Evolutionary conservation across 2,888 invertebrate genomes (phyloP), one percentile per base, ranked within the genome.

Genomic region (Lasioglossum lativentre): DNA sequence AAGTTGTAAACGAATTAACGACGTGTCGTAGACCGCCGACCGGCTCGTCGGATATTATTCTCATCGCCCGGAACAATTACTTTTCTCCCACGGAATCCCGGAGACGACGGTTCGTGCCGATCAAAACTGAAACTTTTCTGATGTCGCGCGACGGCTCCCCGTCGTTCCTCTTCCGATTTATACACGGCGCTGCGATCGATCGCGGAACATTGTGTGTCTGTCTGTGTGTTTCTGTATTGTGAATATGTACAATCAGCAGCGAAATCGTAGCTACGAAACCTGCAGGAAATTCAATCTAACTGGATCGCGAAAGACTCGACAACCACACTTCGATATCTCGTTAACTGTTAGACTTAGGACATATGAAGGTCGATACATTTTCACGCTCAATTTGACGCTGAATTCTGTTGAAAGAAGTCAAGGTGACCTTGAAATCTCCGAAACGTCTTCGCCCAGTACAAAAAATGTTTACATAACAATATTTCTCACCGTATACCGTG

Each of bases 1-100:
- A 90, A 90, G 77, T 89, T 88, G 83, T 90, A 88, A 88, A 90
- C 89, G 90, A 90, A 89, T 89, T 88, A 89, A 89, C 88, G 90
- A 86, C 80, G 88, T 82, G 90, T 90, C 90, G 83, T 89, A 87
- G 89, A 82, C 86, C 82, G 75, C 12, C 73, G 74, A 73, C 47
- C 78, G 75, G 73, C 87, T 56, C 83, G 83, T 52, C 52, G 75
- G 45, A 75, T 82, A 82, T 82, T 83, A 83, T 82, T 71, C 83
- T 45, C 82, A 59, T 83, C 74, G n/a, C 30, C n/a, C 59, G 70
- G 75, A 82, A 83, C 83, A 82, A 83, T 82, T 82, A 82, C 83
- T 82, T 83, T 75, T 82, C 83, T 83, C 83, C 71, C 75, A 82
- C 82, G 59, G 63, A 66, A 73, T 72, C 63, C 56, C 59, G 14